Conservation (phyloP, 2,113 vertebrate genomes). For the Oxyura jamaicensis region DNA sequence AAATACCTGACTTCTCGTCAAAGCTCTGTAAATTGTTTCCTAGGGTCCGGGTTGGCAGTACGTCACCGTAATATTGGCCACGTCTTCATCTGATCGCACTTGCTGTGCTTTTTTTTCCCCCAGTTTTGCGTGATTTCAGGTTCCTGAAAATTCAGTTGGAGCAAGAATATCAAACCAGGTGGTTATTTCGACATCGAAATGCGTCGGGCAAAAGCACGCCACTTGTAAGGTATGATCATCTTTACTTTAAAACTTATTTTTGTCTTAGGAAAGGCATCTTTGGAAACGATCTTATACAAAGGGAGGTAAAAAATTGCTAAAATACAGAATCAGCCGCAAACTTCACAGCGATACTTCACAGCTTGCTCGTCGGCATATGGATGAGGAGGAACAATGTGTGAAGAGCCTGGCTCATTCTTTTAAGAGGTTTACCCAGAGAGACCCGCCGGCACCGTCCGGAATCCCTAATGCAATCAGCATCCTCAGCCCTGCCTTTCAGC, state of each 20-base stretch:
- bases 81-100: not conserved
- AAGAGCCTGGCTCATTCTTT: not conserved
- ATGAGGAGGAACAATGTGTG: not conserved
- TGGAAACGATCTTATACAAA: not conserved
- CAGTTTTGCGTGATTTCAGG: not conserved
- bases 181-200: not conserved
- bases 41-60: no score
- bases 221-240: not conserved
- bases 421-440: not conserved
- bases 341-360: not conserved
- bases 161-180: rapidly evolving
- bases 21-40: not conserved
- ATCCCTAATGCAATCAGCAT: not conserved
- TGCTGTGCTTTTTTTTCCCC: not conserved
- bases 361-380: not conserved
- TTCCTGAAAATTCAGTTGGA: not conserved
- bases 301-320: not conserved
- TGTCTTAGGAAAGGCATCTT: not conserved
- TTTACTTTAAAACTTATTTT: not conserved
- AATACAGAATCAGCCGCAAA: no score
- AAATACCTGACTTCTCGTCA: not conserved
- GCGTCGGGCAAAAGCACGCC: no score
- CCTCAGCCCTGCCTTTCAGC: not conserved
- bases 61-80: not conserved
- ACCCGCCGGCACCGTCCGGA: not conserved